These are phyloP conservation scores for Doris montereyensis DNA, from an alignment of 2,888 invertebrate genomes.

Conservation along the genomic window DNA sequence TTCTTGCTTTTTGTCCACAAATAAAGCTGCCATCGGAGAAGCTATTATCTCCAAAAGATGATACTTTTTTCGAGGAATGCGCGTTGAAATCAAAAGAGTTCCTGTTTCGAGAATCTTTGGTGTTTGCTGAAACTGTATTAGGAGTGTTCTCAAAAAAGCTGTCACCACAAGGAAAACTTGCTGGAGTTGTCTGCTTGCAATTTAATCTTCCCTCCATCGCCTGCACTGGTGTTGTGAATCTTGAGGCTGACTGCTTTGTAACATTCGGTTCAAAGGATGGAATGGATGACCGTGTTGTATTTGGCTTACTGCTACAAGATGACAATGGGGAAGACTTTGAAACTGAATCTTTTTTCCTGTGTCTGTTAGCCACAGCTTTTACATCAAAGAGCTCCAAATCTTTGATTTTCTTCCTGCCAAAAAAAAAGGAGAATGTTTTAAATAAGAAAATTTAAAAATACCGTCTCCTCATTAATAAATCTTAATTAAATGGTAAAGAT, in stretches of 20 bases:
- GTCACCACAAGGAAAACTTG: conserved; percentile 67
- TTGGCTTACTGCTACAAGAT: too few species aligned
- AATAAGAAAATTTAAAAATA: too few species aligned
- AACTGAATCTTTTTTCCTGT: conserved; percentile 4
- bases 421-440: conserved; percentile 7
- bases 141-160: conserved; percentile 66
- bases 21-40: neutral
- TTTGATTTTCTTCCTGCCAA: conserved; percentile 50
- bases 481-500: too few species aligned
- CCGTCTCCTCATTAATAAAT: too few species aligned
- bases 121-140: neutral
- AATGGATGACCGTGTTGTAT: too few species aligned
- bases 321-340: conserved; percentile 23
- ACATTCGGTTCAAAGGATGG: too few species aligned
- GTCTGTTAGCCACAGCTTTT: too few species aligned
- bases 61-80: neutral
- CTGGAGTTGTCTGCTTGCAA: conserved; percentile 39
- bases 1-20: neutral
- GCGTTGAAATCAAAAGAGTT: neutral
- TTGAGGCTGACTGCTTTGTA: too few species aligned
- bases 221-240: too few species aligned
- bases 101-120: neutral
- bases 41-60: neutral
- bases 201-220: too few species aligned
- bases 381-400: conserved; percentile 33